These are phyloP conservation scores for Ceratina australensis DNA, from an alignment of 1,140 invertebrate species.

Conservation along the genomic window DNA sequence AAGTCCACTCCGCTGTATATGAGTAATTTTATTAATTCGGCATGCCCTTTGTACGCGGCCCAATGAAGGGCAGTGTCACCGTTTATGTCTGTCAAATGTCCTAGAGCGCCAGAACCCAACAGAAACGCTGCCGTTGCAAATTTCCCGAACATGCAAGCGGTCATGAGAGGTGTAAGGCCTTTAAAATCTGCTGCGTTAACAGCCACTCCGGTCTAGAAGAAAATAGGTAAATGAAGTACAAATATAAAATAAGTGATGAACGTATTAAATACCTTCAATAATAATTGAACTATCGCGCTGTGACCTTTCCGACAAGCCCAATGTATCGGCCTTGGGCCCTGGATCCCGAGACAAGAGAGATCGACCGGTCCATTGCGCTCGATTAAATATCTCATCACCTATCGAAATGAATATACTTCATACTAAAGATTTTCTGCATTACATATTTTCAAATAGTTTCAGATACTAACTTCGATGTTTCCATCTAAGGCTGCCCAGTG, in stretches of 20 bases:
- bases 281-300: conserved; percentile 90
- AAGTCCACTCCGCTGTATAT: conserved; percentile 94
- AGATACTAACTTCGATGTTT: conserved; percentile 83
- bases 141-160: conserved; percentile 95
- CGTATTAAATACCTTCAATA: conserved; percentile 82
- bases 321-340: conserved; percentile 93
- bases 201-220: conserved; percentile 86
- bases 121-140: conserved; percentile 93
- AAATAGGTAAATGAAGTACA: background rate
- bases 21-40: conserved; percentile 91
- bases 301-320: conserved; percentile 95
- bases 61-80: conserved; percentile 95
- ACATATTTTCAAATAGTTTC: background rate
- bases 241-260: background rate
- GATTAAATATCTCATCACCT: conserved; percentile 90
- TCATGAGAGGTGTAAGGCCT: conserved; percentile 93
- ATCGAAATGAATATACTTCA: background rate
- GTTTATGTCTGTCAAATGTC: conserved; percentile 93
- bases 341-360: conserved; percentile 90
- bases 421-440: background rate
- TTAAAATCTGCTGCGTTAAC: conserved; percentile 95
- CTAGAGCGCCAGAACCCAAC: conserved; percentile 91
- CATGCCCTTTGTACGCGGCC: conserved; percentile 95
- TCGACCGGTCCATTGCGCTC: conserved; percentile 91
- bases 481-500: conserved; percentile 95